A percentile compares a stretch with the other conserved stretches of the same genome.
phyloP scores from a whole-genome alignment of 1,140 invertebrate species.

The Apocrypta bakeri region DNA sequence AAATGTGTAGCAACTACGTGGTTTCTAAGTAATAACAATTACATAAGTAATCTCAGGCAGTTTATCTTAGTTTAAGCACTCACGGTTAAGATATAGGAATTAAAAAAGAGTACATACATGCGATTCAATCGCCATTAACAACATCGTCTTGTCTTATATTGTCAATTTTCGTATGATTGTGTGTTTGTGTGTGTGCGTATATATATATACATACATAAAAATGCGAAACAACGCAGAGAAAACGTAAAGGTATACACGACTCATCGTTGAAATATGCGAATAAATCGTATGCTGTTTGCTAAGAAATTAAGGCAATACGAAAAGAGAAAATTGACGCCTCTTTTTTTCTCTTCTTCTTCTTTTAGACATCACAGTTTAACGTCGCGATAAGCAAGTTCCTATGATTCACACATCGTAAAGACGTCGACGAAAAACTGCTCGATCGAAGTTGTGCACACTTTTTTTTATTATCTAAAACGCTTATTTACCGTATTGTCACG shows the following conservation, averaged over 20 bases:
- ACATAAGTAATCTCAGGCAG: background rate
- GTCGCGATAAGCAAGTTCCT: conserved; percentile 36
- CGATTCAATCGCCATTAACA: background rate
- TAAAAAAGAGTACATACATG: background rate
- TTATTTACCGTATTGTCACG: conserved; percentile 54
- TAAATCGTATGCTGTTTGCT: background rate
- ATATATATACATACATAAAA: background rate
- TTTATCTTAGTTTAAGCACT: conserved; percentile 25
- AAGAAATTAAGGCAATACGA: background rate
- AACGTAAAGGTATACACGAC: background rate
- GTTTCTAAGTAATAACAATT: conserved; percentile 19
- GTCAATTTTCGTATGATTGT: background rate
- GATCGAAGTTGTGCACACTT: conserved; percentile 38
- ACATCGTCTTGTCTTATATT: background rate
- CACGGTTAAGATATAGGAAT: background rate
- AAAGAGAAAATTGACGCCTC: conserved; percentile 5
- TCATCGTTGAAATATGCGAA: background rate
- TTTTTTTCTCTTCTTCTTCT: too few species aligned
- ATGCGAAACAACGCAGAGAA: background rate
- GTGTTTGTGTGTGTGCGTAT: background rate
- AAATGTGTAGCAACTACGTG: conserved; percentile 25
- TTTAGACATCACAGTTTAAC: conserved; percentile 15
- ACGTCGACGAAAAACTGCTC: conserved; percentile 43
- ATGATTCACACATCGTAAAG: conserved; percentile 41
- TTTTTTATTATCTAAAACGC: conserved; percentile 41